Base-by-base conservation (phyloP, 2,113 vertebrate genomes). In the Neogale vison region DNA sequence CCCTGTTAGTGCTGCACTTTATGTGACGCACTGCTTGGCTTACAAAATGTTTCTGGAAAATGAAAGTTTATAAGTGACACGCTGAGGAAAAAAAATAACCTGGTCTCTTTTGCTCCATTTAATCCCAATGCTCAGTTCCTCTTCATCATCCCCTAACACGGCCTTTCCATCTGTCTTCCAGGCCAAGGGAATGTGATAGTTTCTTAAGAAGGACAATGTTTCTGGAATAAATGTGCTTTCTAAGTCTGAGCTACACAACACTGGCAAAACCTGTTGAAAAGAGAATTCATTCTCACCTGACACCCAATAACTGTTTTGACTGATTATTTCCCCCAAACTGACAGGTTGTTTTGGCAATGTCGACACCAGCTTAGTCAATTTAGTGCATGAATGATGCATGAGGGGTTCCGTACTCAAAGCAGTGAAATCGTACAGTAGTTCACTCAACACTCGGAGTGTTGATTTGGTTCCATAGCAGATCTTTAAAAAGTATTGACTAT, bases 301-400 rank as follows among this genome's bases (percentile, higher is more conserved):
- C 93, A 96, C 90, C 87, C 95, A 97, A 94, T 96, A 97, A 88
- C 87, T 95, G 59, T 88, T 97, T 93, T 98, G 96, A 97, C 76
- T 96, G 86, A 96, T 92, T 97, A 95, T 96, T 97, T 97, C 92
- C 95, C 90, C 63, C 36, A 90, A 97, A 57, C 45, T 98, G 97
- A 97, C 98, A 97, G 87, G 80, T 57, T 92, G 97, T 96, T 97
- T 97, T 95, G 67, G 93, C 52, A 94, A 57, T 52, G 77, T 50
- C 89, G 95, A 95, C 42, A 80, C 50, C 52, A 52, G 69, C 95
- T 57, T 84, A 76, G 67, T 85, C 93, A 92, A 47, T 55, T 81
- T 80, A 71, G 61, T 8, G 17, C 63, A 88, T 95, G 95, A 93
- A 97, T 59, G 95, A 96, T 83, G 80, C 86, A 83, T 59, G 65